phyloP scores from a whole-genome alignment of 2,797 vertebrate species.

The Danio aesculapii region DNA sequence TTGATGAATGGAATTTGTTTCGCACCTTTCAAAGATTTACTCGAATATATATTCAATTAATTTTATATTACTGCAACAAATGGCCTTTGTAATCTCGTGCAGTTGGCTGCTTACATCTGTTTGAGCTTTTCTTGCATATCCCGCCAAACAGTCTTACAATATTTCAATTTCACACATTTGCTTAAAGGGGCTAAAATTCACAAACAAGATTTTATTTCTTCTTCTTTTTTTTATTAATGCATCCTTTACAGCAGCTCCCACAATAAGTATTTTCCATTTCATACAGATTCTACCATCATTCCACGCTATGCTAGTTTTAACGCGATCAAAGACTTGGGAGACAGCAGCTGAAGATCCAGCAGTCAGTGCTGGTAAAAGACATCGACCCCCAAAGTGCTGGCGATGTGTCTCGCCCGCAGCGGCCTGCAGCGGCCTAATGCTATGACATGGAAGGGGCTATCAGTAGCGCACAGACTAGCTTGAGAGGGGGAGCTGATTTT shows the following conservation, averaged over 20 bases:
- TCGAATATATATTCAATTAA: no score
- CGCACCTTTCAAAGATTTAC: neutral
- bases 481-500: constrained; percentile 45
- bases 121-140: constrained; percentile 20
- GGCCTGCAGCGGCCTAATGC: constrained; percentile 67
- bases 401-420: constrained; percentile 71
- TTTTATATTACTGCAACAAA: neutral
- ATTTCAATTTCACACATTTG: constrained; percentile 50
- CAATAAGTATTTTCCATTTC: constrained; percentile 20
- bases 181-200: constrained; percentile 29
- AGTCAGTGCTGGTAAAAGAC: constrained; percentile 47
- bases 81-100: neutral
- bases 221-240: constrained; percentile 23
- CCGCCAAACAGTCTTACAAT: constrained; percentile 30
- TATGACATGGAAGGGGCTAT: constrained; percentile 80
- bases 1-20: neutral
- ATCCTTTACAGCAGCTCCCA: constrained; percentile 1
- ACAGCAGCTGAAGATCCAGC: constrained; percentile 45
- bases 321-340: constrained; percentile 46
- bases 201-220: constrained; percentile 16
- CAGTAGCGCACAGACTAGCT: constrained; percentile 60
- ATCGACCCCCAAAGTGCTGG: constrained; percentile 70
- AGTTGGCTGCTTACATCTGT: constrained; percentile 10
- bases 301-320: constrained; percentile 44
- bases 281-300: constrained; percentile 26